A percentile compares a stretch with the other conserved stretches of the same genome.
These are phyloP conservation scores for Sprattus sprattus DNA, from an alignment of 2,113 vertebrate species.

Conservation along the genomic window DNA sequence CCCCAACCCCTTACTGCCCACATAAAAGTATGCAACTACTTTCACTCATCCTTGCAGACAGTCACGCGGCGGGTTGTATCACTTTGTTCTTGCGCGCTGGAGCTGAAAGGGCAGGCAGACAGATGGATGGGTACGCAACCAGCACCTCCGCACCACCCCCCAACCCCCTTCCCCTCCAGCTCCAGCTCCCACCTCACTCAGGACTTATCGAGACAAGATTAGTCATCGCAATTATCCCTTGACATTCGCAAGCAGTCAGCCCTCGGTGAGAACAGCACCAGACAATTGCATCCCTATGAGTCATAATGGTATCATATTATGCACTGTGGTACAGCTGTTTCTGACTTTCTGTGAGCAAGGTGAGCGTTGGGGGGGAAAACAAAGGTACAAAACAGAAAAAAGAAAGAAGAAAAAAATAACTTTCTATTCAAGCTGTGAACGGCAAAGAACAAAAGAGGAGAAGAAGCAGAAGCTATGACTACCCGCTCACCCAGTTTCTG, in stretches of 20 bases:
- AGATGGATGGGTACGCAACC: constrained; percentile 46
- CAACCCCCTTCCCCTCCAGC: constrained; percentile 1
- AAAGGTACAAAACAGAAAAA: background rate
- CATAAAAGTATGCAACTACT: constrained; percentile 55
- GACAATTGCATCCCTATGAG: background rate
- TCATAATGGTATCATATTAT: constrained; percentile 7
- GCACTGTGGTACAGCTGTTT: background rate
- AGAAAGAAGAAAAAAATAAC: background rate
- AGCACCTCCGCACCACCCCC: background rate
- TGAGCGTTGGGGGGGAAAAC: background rate
- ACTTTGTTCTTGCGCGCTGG: constrained; percentile 61
- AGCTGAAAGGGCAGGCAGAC: constrained; percentile 60
- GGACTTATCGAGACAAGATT: constrained; percentile 21
- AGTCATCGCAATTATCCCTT: constrained; percentile 51
- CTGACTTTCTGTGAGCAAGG: constrained; percentile 5
- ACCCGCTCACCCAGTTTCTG: constrained; percentile 90
- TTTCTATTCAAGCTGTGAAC: constrained; percentile 9
- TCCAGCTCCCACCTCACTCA: background rate
- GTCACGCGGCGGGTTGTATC: constrained; percentile 53
- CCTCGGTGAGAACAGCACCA: background rate
- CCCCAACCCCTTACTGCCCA: constrained; percentile 50
- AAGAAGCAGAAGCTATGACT: background rate
- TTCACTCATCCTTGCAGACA: constrained; percentile 34
- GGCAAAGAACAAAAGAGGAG: background rate
- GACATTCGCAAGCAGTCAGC: background rate